Evolutionary conservation across 2,797 vertebrate genomes (phyloP).

Genomic region (Gymnothorax reevesii): DNA sequence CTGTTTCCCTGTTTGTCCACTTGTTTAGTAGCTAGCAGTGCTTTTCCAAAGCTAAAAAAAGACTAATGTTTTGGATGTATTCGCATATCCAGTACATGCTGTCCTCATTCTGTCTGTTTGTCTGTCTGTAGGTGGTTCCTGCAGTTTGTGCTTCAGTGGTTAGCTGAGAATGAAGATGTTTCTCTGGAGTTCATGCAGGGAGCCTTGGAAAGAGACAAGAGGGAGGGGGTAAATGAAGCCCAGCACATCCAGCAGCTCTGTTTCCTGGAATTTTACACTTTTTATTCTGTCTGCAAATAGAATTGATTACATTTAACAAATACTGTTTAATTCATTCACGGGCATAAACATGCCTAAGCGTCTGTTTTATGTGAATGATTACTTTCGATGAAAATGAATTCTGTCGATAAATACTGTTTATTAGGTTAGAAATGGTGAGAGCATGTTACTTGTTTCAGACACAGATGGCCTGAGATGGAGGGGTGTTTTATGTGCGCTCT

Average conservation of each 20-base stretch:
- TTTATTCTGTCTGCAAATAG: not conserved
- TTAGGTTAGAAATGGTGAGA: not conserved
- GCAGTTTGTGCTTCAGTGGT: constrained; percentile 93
- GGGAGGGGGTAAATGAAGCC: constrained; percentile 84
- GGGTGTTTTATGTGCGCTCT: not conserved
- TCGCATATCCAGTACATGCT: constrained; percentile 21
- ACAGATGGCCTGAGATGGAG: not conserved
- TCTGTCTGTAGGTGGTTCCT: constrained; percentile 86
- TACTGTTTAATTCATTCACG: not conserved
- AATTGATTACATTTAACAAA: not conserved
- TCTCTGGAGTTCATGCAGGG: constrained; percentile 93
- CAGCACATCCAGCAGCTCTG: not conserved
- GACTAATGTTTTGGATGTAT: not conserved
- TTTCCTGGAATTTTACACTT: not conserved
- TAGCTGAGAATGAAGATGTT: constrained; percentile 95
- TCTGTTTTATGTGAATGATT: not conserved
- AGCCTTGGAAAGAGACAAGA: constrained; percentile 96
- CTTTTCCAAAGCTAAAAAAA: not conserved
- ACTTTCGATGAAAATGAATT: not conserved
- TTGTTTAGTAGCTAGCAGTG: not conserved
- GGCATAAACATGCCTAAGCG: not conserved
- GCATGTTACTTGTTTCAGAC: not conserved
- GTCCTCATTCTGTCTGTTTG: not conserved
- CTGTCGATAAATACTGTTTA: not conserved
- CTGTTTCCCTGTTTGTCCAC: not conserved